Percentiles rank a stretch among this genome's conserved stretches.
These are phyloP conservation scores for Drosophila mettleri DNA, from an alignment of 2,888 invertebrate genomes.

Conservation along the genomic window DNA sequence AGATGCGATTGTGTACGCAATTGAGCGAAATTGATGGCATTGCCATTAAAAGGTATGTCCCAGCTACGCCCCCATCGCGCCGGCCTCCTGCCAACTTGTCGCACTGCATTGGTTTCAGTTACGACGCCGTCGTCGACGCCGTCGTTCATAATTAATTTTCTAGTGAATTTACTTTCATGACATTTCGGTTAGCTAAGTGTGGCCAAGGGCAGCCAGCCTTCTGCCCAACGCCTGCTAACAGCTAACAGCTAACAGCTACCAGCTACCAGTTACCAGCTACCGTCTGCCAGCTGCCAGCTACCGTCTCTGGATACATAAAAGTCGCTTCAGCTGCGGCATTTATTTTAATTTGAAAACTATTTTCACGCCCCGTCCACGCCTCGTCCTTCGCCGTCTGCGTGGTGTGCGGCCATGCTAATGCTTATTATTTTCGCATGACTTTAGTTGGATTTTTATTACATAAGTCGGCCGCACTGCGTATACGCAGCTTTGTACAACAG, in stretches of 20 bases:
- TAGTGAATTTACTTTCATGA: conserved; percentile 79
- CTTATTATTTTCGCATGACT: conserved; percentile 77
- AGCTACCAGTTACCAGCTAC: no score
- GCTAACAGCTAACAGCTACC: conserved; percentile 8
- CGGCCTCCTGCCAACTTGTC: neutral
- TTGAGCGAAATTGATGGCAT: conserved; percentile 81
- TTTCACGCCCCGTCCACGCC: conserved; percentile 53
- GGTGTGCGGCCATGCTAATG: conserved; percentile 49
- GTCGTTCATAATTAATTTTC: conserved; percentile 79
- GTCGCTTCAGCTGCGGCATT: conserved; percentile 75
- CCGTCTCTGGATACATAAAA: conserved; percentile 65
- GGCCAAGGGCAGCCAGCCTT: conserved; percentile 35
- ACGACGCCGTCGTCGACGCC: conserved; percentile 16
- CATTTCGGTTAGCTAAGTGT: conserved; percentile 70
- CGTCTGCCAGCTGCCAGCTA: conserved; percentile 1
- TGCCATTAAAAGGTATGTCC: conserved; percentile 76
- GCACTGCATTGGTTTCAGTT: conserved; percentile 63
- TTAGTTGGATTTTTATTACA: conserved; percentile 77
- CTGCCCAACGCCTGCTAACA: neutral
- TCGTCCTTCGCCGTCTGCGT: conserved; percentile 1
- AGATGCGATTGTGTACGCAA: conserved; percentile 80
- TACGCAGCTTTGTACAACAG: conserved; percentile 61
- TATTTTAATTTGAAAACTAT: conserved; percentile 81
- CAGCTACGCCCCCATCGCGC: conserved; percentile 21
- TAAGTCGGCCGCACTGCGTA: conserved; percentile 68